Evolutionary conservation across 1,140 invertebrate species (phyloP).

Genomic region (Armadillidium nasatum): DNA sequence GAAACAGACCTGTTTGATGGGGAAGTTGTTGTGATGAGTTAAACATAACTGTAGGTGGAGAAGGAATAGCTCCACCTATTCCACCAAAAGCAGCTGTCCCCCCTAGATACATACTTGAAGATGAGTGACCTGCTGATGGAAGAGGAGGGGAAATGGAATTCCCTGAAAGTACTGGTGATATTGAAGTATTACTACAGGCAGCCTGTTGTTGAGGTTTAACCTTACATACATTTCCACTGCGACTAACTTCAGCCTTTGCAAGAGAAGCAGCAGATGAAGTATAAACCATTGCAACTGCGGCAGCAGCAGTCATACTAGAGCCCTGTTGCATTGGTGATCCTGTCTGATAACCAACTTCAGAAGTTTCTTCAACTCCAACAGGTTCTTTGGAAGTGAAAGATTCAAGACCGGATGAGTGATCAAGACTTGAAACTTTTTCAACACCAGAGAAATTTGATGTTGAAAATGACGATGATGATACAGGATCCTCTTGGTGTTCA

Average conservation of each 20-base stretch:
- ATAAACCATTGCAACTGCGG: conserved; percentile 45
- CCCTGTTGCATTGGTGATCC: conserved; percentile 37
- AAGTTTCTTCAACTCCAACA: conserved; percentile 39
- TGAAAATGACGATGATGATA: conserved; percentile 51
- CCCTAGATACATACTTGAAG: conserved; percentile 48
- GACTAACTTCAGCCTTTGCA: conserved; percentile 38
- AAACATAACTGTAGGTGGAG: conserved; percentile 55
- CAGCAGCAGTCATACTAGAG: conserved; percentile 31
- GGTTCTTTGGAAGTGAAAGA: conserved; percentile 39
- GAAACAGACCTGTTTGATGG: conserved; percentile 70
- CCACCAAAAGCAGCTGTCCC: conserved; percentile 37
- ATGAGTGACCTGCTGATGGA: conserved; percentile 47
- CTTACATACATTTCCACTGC: conserved; percentile 63
- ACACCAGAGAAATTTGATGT: conserved; percentile 49
- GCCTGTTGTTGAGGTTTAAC: conserved; percentile 69
- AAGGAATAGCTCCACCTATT: conserved; percentile 43
- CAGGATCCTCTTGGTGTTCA: conserved; percentile 60
- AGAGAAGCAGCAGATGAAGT: conserved; percentile 50
- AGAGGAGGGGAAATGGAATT: conserved; percentile 46
- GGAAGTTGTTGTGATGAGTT: conserved; percentile 65
- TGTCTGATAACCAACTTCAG: conserved; percentile 44
- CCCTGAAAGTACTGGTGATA: conserved; percentile 56
- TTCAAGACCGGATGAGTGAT: conserved; percentile 42
- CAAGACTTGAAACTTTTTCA: conserved; percentile 41
- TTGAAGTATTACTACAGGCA: conserved; percentile 49